A percentile compares a stretch with the other conserved stretches of the same genome.
These are phyloP conservation scores for Anarrhichthys ocellatus DNA, from an alignment of 2,113 vertebrate species.

Conservation along the genomic window DNA sequence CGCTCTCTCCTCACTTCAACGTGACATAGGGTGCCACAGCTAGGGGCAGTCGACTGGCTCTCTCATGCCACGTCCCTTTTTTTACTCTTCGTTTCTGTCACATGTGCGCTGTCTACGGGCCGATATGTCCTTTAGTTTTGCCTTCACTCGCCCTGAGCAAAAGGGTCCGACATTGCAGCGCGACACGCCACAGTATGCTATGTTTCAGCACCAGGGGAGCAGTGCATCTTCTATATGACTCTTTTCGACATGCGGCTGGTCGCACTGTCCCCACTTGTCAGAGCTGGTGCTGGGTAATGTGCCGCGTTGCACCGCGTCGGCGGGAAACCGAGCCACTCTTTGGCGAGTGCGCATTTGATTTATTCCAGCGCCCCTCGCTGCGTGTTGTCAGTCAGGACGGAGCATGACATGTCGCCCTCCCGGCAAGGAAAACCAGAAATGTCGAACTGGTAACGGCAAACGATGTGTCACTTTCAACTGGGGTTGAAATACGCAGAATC, in stretches of 20 bases:
- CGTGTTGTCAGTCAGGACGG: constrained; percentile 34
- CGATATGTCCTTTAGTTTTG: constrained; percentile 16
- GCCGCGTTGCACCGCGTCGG: constrained; percentile 1
- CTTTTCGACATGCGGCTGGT: constrained; percentile 59
- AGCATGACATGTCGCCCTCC: constrained; percentile 36
- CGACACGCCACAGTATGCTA: background rate
- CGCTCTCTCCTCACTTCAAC: constrained; percentile 17
- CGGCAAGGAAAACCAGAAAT: constrained; percentile 28
- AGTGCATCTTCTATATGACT: constrained; percentile 26
- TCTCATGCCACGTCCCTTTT: background rate
- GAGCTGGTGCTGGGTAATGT: constrained; percentile 24
- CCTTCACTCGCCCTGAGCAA: background rate
- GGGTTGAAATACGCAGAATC: background rate
- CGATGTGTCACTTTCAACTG: constrained; percentile 21
- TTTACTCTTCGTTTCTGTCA: constrained; percentile 10
- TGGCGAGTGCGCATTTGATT: constrained; percentile 57
- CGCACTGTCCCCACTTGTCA: constrained; percentile 57
- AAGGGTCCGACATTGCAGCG: background rate
- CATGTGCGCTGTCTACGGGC: background rate
- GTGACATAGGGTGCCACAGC: constrained; percentile 39
- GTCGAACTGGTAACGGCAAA: background rate
- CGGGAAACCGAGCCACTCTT: constrained; percentile 52
- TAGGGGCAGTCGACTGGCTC: constrained; percentile 5
- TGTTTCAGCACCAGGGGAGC: background rate
- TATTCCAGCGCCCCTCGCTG: constrained; percentile 58